These are phyloP conservation scores for Phoxinus phoxinus DNA, from an alignment of 2,113 vertebrate species.

Conservation along the genomic window DNA sequence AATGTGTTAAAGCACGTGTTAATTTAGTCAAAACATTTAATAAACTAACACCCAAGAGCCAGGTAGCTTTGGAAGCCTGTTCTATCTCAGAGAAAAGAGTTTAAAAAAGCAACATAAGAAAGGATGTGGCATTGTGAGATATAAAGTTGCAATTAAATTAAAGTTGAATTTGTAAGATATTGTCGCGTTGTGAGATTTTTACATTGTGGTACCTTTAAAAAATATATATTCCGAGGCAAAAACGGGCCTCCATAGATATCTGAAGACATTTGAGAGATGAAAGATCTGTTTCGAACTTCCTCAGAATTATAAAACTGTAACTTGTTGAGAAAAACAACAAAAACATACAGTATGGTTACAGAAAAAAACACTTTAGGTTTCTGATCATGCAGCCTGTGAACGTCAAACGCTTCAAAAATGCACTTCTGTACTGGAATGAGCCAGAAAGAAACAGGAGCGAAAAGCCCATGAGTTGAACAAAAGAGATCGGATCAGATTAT, in stretches of 20 bases:
- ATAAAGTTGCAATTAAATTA: too few species aligned
- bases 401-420: slow-evolving; percentile 1
- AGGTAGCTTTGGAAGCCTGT: background rate
- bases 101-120: background rate
- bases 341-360: slow-evolving; percentile 9
- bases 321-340: background rate
- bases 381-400: slow-evolving; percentile 77
- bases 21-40: background rate
- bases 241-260: background rate
- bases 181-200: background rate
- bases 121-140: too few species aligned
- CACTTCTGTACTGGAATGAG: background rate
- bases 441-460: slow-evolving; percentile 67
- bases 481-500: slow-evolving; percentile 75
- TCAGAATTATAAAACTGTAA: slow-evolving; percentile 35
- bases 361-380: slow-evolving; percentile 68
- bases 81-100: background rate
- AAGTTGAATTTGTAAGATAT: too few species aligned
- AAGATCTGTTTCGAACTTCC: slow-evolving; percentile 46
- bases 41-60: too few species aligned
- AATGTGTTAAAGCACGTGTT: background rate
- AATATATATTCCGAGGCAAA: background rate
- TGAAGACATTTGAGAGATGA: background rate
- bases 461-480: slow-evolving; percentile 79
- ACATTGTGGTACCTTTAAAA: background rate